Base-by-base conservation (phyloP, 2,888 invertebrate genomes). In the Trachelus iudaicus region DNA sequence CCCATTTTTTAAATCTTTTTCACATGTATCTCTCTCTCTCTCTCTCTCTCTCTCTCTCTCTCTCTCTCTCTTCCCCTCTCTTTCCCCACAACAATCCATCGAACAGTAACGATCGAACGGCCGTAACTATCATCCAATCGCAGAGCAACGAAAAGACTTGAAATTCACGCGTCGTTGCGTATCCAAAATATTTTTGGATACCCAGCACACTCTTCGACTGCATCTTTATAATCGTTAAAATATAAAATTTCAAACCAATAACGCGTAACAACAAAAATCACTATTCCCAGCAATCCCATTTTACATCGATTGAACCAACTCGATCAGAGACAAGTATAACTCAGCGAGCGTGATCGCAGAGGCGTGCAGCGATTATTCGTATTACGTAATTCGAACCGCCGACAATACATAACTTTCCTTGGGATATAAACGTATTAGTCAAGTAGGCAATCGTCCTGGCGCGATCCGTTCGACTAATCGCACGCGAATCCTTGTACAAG, bases 401-500 rank as follows among this genome's bases (percentile, higher is more conserved):
- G 9, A 23, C 56, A 23, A 9, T 56, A 56, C 56, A 56, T 56
- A 23, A 56, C 23, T 56, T 56, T 56, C 56, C 23, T 23, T 56
- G 23, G 56, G 23, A 23, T 23, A 9, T 23, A 23, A 56, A 23
- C 56, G 56, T 23, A 56, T 23, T 9, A 23, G 23, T 23, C 9
- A 23, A 56, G 1, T 56, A 56, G 23, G 56, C 23, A 56, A 56
- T 56, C 56, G 56, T 56, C 56, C 56, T 9, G 56, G 9, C 23
- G 56, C 56, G 56, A 56, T 56, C 23, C 23, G 23, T 56, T 56
- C 56, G 56, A 56, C 23, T 56, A 56, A 56, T 56, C 56, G 56
- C 56, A 23, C 56, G 56, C 56, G 23, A 23, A 69, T 78, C 77
- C 75, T 81, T 76, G 79, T 79, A 82, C 77, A 83, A 81, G 81